A percentile compares a stretch with the other conserved stretches of the same genome.
phyloP scores from a whole-genome alignment of 1,140 invertebrate genomes.

The Penaeus chinensis region DNA sequence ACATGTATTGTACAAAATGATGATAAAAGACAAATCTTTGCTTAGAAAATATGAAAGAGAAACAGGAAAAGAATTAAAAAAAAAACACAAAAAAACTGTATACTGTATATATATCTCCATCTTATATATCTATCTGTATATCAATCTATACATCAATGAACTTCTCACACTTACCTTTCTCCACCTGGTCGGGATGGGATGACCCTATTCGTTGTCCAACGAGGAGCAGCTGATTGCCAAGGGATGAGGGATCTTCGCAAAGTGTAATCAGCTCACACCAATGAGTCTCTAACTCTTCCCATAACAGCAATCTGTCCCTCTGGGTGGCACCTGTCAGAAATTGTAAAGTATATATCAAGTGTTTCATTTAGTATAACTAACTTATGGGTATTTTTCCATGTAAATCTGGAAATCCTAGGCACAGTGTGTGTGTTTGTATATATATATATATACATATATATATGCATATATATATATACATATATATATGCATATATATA shows the following conservation, averaged over 20 bases:
- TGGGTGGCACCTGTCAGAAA: constrained; percentile 4
- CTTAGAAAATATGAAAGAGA: background rate
- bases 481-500: no score
- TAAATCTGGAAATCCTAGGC: no score
- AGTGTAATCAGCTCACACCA: constrained; percentile 39
- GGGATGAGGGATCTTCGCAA: constrained; percentile 16
- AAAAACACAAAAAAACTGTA: background rate
- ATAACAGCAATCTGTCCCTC: constrained; percentile 30
- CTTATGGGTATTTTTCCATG: no score
- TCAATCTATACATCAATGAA: no score
- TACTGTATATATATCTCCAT: no score
- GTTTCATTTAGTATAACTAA: no score
- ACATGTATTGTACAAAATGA: background rate
- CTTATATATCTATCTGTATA: no score
- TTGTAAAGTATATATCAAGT: background rate
- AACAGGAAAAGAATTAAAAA: background rate
- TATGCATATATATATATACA: no score
- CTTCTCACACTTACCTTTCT: constrained; percentile 22
- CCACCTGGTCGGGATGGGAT: constrained; percentile 43
- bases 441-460: no score
- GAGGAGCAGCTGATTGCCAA: constrained; percentile 37
- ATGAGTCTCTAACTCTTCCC: constrained; percentile 39
- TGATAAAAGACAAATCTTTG: no score
- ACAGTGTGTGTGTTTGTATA: no score
- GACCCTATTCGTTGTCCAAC: constrained; percentile 40